These are phyloP conservation scores for Colletes collaris DNA, from an alignment of 2,888 invertebrate species.

Conservation along the genomic window DNA sequence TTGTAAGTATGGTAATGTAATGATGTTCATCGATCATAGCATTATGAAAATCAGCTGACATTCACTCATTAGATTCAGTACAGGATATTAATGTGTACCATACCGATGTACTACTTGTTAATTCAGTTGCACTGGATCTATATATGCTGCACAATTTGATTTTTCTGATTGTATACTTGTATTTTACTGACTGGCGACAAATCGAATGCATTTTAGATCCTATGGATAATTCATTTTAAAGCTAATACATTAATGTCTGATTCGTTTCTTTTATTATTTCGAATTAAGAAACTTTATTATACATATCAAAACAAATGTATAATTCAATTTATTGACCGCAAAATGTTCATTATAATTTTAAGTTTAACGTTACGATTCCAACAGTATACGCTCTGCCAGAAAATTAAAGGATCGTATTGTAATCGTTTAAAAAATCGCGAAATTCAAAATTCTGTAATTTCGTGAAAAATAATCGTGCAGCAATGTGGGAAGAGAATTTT, in stretches of 20 bases:
- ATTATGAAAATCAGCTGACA: slow-evolving; percentile 70
- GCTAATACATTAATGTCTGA: not conserved
- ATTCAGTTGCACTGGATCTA: slow-evolving; percentile 68
- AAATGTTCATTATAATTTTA: not conserved
- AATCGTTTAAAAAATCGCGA: too few species aligned
- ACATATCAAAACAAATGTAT: not conserved
- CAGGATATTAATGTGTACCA: slow-evolving; percentile 64
- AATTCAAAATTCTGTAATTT: too few species aligned
- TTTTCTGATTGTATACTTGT: too few species aligned
- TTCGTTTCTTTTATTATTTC: not conserved
- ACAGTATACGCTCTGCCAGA: too few species aligned
- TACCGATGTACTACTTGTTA: slow-evolving; percentile 69
- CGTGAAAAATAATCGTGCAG: too few species aligned
- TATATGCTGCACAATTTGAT: slow-evolving; percentile 13
- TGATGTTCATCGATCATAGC: slow-evolving; percentile 74
- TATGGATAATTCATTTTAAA: too few species aligned
- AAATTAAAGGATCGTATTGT: too few species aligned
- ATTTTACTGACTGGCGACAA: too few species aligned
- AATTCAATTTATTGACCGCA: not conserved
- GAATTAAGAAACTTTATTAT: slow-evolving; percentile 2
- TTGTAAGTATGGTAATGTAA: slow-evolving; percentile 79
- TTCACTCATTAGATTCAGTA: slow-evolving; percentile 71
- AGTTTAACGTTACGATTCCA: not conserved
- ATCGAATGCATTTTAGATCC: too few species aligned
- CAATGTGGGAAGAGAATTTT: too few species aligned